phyloP scores from a whole-genome alignment of 2,113 vertebrate genomes.

The Urocitellus parryii region DNA sequence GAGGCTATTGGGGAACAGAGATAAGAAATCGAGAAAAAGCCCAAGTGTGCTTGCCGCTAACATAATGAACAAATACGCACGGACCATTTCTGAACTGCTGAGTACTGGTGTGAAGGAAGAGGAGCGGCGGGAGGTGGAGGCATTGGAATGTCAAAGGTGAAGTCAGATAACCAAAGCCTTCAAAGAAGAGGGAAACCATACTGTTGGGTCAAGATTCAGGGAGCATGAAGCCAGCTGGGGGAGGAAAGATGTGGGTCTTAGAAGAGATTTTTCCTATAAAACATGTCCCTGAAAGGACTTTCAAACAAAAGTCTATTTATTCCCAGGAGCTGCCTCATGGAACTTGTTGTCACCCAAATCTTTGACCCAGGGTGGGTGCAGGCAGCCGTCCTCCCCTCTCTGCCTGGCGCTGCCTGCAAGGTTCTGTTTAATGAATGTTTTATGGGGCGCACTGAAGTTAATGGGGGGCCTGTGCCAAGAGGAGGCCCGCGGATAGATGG shows the following conservation, averaged over 20 bases:
- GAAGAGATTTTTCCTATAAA: not conserved
- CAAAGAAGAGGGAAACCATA: not conserved
- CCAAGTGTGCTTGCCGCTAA: not conserved
- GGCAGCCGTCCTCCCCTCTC: not conserved
- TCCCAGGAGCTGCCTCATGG: conserved; percentile 17
- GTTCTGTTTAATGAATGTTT: conserved; percentile 84
- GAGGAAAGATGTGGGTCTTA: not conserved
- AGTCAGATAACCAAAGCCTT: not conserved
- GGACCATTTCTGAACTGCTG: not conserved
- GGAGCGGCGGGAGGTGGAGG: not conserved
- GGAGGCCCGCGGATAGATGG: conserved; percentile 48
- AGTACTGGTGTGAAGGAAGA: not conserved
- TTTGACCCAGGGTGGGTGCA: conserved; percentile 25
- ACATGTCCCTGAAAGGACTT: not conserved
- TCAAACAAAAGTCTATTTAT: not conserved
- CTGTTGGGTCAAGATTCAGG: not conserved
- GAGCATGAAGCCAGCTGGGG: not conserved
- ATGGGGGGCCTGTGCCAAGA: conserved; percentile 58
- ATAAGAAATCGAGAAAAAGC: not conserved
- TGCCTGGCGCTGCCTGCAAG: not conserved
- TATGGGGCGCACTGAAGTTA: conserved; percentile 70
- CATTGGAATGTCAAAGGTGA: not conserved
- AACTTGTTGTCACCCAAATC: conserved; percentile 55
- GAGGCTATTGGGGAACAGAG: not conserved
- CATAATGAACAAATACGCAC: not conserved